A percentile compares a stretch with the other conserved stretches of the same genome.
These are phyloP conservation scores for Silurus lanzhouensis DNA, from an alignment of 2,797 vertebrate species.

Conservation along the genomic window DNA sequence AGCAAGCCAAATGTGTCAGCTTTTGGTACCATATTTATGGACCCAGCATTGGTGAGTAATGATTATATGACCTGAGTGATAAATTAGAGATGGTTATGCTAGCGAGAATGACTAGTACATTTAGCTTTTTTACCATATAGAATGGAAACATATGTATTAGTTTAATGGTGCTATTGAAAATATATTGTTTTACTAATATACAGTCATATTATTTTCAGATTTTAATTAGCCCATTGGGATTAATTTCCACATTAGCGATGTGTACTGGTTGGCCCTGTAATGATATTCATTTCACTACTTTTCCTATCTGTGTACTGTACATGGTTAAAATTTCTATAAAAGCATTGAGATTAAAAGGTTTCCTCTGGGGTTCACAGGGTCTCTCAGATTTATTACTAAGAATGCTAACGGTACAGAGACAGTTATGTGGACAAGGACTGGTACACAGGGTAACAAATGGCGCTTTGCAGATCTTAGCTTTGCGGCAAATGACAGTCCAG, in stretches of 20 bases:
- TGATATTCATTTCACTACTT: too few relatives aligned
- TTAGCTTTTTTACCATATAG: not conserved
- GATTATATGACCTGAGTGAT: not conserved
- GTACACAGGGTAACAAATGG: conserved; percentile 80
- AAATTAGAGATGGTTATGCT: not conserved
- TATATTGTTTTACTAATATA: not conserved
- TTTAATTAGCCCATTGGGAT: not conserved
- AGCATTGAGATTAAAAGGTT: not conserved
- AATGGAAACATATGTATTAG: not conserved
- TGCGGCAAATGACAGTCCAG: conserved; percentile 60
- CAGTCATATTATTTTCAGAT: not conserved
- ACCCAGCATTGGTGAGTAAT: conserved; percentile 71
- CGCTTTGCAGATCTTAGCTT: conserved; percentile 75
- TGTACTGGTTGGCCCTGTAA: too few relatives aligned
- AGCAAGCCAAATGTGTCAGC: conserved; percentile 68
- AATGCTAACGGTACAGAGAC: conserved; percentile 60
- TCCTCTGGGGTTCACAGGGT: conserved; percentile 60
- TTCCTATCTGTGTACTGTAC: too few relatives aligned
- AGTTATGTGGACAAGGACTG: conserved; percentile 72
- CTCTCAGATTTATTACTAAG: conserved; percentile 71
- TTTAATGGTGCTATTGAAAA: not conserved
- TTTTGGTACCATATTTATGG: conserved; percentile 79
- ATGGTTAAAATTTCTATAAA: too few relatives aligned
- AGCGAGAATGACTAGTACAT: not conserved
- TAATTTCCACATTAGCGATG: too few relatives aligned